Base-by-base conservation (phyloP, 1,140 invertebrate genomes). In the Liolophura sinensis region DNA sequence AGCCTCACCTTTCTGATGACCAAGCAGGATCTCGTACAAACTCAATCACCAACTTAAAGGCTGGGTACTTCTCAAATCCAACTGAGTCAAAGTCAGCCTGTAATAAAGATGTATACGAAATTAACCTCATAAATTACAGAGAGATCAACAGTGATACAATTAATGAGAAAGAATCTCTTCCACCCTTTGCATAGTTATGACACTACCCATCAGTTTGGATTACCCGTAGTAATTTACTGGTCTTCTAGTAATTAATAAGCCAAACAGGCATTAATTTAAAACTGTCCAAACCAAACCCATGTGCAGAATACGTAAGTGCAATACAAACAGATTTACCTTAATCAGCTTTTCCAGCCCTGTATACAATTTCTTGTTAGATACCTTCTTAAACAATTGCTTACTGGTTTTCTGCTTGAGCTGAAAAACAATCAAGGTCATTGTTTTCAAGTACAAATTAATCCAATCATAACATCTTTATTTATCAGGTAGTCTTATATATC, bases 11-110 rank as follows among this genome's bases (percentile, higher is more conserved):
- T 52, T 81, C 76, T 50, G 72, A 73, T 27, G 73, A 78, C 82
- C 82, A 84, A 4, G 76, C 76, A 18, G 78, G 77, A 61, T 83
- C 81, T 46, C 78, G 73, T 48, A 83, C 71, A 78, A 84, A 84
- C 63, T 84, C 82, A 58, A 83, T 62, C 9, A 84, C 80, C 6
- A 84, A 70, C 55, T 75, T 57, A 52, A 84, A 84, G 22, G 80
- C 80, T 12, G 80, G 80, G 65, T 74, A 83, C 65, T 81, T 84
- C 56, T 83, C 82, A 62, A 71, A 64, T 1, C 69, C 49, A 25
- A 77, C 78, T 70, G 60, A 9, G n/a, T 47, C 27, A 61, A n/a
- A 46, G 15, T 40, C n/a, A 61, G 16, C 31, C 46, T n/a, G 16
- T 61, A 22, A 58, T 31, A 24, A 18, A 24, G 1, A 22, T 31